A percentile compares a stretch with the other conserved stretches of the same genome.
Conservation (phyloP, 2,888 invertebrate genomes). For the Eumerus sabulonum region DNA sequence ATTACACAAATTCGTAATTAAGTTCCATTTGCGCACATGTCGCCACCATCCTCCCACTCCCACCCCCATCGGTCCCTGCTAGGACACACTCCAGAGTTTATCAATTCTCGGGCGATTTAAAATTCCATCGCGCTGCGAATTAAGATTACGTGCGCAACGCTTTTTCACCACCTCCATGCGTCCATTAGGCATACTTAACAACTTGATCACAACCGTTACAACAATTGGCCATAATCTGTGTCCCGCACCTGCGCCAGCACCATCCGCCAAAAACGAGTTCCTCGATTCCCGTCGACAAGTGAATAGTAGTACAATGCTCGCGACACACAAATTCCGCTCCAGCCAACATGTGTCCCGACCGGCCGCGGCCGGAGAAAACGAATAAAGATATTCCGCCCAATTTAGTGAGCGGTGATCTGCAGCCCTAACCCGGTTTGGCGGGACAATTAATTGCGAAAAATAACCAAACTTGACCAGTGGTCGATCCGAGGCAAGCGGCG, state of each 20-base stretch:
- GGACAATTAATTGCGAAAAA: slow-evolving; percentile 63
- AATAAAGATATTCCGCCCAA: slow-evolving; percentile 61
- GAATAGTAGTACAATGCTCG: slow-evolving; percentile 59
- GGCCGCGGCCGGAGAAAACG: slow-evolving; percentile 42
- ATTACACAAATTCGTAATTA: slow-evolving; percentile 41
- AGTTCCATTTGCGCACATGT: slow-evolving; percentile 20
- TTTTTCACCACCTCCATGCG: slow-evolving; percentile 61
- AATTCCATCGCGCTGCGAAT: slow-evolving; percentile 50
- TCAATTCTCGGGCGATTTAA: slow-evolving; percentile 32
- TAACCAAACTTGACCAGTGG: slow-evolving; percentile 58
- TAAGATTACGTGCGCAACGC: slow-evolving; percentile 39
- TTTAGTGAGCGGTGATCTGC: slow-evolving; percentile 31
- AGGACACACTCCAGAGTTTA: slow-evolving; percentile 14
- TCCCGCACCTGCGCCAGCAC: slow-evolving; percentile 25
- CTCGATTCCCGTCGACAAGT: slow-evolving; percentile 49
- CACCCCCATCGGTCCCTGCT: not conserved
- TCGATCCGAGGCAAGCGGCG: not conserved
- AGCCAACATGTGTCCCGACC: not conserved
- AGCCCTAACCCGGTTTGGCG: not conserved
- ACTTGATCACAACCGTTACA: slow-evolving; percentile 65
- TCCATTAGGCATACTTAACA: slow-evolving; percentile 55
- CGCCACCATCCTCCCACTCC: not conserved
- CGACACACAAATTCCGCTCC: slow-evolving; percentile 46
- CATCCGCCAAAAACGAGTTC: slow-evolving; percentile 20
- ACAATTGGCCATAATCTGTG: slow-evolving; percentile 53